These are phyloP conservation scores for Brachystomella parvula DNA, from an alignment of 1,140 invertebrate genomes.

Conservation along the genomic window DNA sequence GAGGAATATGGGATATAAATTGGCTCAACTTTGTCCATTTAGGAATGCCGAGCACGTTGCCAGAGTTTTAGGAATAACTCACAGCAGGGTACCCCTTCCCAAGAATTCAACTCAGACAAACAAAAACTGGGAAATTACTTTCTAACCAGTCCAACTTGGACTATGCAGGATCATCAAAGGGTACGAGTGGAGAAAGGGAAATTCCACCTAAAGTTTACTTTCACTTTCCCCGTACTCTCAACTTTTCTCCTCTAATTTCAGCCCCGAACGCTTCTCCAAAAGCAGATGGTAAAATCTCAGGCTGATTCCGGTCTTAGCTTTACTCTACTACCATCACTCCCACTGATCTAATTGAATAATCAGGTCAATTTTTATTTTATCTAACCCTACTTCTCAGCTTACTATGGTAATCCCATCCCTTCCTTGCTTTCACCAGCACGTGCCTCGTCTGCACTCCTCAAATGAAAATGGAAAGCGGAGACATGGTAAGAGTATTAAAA, in stretches of 20 bases:
- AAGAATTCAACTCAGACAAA: neutral
- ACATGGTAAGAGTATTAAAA: no score
- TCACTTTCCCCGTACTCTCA: no score
- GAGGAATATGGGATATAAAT: conserved; percentile 3
- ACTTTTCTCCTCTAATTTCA: neutral
- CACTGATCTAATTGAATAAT: neutral
- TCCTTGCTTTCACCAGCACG: neutral
- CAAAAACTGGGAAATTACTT: conserved; percentile 4
- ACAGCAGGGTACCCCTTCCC: neutral
- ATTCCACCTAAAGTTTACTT: no score
- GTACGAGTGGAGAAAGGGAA: neutral
- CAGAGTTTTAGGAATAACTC: conserved; percentile 3
- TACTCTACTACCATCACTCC: neutral
- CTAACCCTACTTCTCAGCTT: neutral
- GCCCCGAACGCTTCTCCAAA: neutral
- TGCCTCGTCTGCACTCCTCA: neutral
- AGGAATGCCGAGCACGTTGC: neutral
- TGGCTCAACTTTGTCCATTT: conserved; percentile 9
- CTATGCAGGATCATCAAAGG: neutral
- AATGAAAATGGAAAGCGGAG: neutral
- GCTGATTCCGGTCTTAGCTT: no score
- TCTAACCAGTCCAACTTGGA: neutral
- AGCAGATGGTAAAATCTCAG: neutral
- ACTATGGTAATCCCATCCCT: neutral
- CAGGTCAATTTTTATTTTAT: neutral